Evolutionary conservation across 2,113 vertebrate species (phyloP).

Genomic region (Sardina pilchardus): DNA sequence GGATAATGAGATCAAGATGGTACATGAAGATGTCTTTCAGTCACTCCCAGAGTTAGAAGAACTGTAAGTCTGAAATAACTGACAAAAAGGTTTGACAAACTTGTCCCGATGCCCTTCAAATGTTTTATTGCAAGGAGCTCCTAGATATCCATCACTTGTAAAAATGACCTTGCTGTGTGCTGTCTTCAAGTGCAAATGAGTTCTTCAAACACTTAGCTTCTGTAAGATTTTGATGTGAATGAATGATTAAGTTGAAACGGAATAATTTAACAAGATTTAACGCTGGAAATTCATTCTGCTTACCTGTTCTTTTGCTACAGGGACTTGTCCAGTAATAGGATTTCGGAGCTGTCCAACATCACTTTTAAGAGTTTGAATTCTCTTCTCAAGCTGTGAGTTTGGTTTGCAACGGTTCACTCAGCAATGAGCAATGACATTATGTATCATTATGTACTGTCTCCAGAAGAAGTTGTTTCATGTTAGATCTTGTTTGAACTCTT

Average conservation of each 20-base stretch:
- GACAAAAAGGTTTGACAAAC: background rate
- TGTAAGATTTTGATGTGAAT: background rate
- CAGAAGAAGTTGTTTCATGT: background rate
- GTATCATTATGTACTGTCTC: background rate
- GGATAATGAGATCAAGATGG: constrained; percentile 74
- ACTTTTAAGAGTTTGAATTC: constrained; percentile 72
- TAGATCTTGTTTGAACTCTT: constrained; percentile 14
- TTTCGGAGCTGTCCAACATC: constrained; percentile 64
- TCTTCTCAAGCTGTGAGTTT: constrained; percentile 78
- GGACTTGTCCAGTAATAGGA: constrained; percentile 73
- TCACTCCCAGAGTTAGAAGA: constrained; percentile 74
- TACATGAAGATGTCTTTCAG: constrained; percentile 79
- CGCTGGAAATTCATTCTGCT: background rate
- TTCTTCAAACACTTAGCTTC: background rate
- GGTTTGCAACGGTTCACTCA: background rate
- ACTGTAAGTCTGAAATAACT: constrained; percentile 62
- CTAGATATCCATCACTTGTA: background rate
- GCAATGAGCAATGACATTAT: background rate
- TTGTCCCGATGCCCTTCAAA: background rate
- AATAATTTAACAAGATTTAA: background rate
- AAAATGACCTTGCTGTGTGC: background rate
- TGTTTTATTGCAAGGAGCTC: background rate
- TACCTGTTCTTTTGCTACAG: constrained; percentile 49
- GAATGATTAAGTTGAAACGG: background rate
- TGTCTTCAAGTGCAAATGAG: background rate